Conservation (phyloP, 2,797 vertebrate species). For the Sparus aurata region DNA sequence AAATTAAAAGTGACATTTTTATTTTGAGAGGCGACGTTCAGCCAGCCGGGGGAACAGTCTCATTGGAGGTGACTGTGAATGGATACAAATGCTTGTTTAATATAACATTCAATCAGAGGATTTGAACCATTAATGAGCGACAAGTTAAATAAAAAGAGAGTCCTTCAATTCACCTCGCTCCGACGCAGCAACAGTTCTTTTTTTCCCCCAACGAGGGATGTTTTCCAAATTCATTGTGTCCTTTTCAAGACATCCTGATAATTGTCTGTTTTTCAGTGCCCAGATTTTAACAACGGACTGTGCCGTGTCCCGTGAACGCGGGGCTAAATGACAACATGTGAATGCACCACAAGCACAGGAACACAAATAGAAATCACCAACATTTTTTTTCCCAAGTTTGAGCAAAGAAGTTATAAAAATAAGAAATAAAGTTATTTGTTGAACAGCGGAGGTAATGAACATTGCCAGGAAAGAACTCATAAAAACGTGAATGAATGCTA, state of each 20-base stretch:
- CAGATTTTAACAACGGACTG: no score
- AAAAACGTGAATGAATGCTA: no score
- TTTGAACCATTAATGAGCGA: not conserved
- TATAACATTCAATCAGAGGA: not conserved
- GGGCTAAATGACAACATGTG: not conserved
- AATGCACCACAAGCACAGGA: not conserved
- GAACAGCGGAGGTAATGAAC: no score
- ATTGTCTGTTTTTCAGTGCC: not conserved
- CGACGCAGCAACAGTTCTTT: not conserved
- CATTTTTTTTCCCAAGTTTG: no score
- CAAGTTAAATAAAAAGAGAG: constrained; percentile 4
- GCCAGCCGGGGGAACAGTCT: constrained; percentile 11
- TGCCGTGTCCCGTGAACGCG: not conserved
- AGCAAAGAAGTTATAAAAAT: no score
- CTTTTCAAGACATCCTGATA: not conserved
- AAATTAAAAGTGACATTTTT: constrained; percentile 64
- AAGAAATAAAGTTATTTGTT: no score
- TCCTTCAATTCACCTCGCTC: not conserved
- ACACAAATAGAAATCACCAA: not conserved
- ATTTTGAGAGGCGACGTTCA: constrained; percentile 36
- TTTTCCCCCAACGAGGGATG: not conserved
- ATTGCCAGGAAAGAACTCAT: no score
- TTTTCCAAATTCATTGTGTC: not conserved
- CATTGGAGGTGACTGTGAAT: constrained; percentile 15
- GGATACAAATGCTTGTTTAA: constrained; percentile 1